phyloP scores from a whole-genome alignment of 2,888 invertebrate species.

The Napeogenes inachia region DNA sequence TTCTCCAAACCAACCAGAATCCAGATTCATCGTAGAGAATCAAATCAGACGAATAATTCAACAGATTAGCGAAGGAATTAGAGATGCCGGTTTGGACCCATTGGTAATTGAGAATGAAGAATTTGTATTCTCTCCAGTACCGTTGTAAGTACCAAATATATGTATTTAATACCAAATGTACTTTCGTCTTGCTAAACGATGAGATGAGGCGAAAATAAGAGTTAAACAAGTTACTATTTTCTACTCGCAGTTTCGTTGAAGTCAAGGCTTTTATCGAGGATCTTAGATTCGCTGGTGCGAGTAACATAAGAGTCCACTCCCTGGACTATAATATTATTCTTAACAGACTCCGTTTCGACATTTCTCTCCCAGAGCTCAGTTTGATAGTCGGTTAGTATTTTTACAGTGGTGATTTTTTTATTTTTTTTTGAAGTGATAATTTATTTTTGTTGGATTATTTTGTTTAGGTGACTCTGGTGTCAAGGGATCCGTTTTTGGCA shows the following conservation, averaged over 20 bases:
- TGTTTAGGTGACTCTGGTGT: background rate
- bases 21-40: background rate
- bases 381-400: constrained; percentile 41
- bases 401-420: background rate
- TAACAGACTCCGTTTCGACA: constrained; percentile 41
- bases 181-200: background rate
- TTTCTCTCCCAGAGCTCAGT: constrained; percentile 44
- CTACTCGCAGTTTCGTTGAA: constrained; percentile 42
- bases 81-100: constrained; percentile 49
- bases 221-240: background rate
- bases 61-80: constrained; percentile 36
- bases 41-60: constrained; percentile 38
- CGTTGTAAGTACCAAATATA: background rate
- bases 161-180: background rate
- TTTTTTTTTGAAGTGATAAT: background rate
- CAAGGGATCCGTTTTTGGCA: background rate
- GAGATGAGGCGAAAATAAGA: background rate
- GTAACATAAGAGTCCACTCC: constrained; percentile 48
- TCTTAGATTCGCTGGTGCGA: constrained; percentile 42
- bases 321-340: constrained; percentile 39
- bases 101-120: constrained; percentile 21
- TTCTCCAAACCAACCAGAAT: constrained; percentile 9
- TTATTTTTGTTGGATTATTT: background rate
- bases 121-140: background rate
- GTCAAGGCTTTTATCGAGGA: constrained; percentile 32